These are phyloP conservation scores for Monomorium pharaonis DNA, from an alignment of 1,140 invertebrate species.

Conservation along the genomic window DNA sequence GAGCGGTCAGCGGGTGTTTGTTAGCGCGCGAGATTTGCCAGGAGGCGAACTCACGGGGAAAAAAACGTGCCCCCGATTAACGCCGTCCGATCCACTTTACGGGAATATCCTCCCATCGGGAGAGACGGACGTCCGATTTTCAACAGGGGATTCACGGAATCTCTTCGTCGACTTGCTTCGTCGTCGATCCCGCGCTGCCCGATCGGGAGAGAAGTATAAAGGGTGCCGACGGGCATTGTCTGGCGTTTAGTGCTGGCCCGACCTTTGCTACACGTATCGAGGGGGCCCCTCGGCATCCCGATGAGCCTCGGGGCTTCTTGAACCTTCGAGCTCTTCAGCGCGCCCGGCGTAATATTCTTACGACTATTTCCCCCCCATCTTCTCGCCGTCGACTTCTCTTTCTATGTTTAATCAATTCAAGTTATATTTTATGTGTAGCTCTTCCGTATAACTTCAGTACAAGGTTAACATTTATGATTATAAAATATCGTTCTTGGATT, in stretches of 20 bases:
- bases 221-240: constrained; percentile 75
- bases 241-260: constrained; percentile 76
- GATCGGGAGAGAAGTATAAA: constrained; percentile 70
- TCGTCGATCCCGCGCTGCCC: constrained; percentile 32
- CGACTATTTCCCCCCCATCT: background rate
- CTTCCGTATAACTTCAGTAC: background rate
- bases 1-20: constrained; percentile 22
- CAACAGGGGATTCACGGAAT: constrained; percentile 63
- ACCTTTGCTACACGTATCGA: constrained; percentile 74
- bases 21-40: constrained; percentile 25
- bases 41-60: background rate
- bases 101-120: background rate
- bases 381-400: background rate
- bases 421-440: constrained; percentile 23
- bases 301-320: constrained; percentile 67
- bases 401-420: constrained; percentile 16
- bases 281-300: constrained; percentile 65
- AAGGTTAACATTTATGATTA: background rate
- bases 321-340: constrained; percentile 53
- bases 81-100: constrained; percentile 63
- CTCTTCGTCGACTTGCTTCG: constrained; percentile 24
- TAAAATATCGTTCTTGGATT: background rate
- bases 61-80: constrained; percentile 56
- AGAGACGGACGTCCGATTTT: constrained; percentile 71
- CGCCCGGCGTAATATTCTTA: constrained; percentile 48